These are phyloP conservation scores for Penaeus japonicus DNA, from an alignment of 1,140 invertebrate species.

Conservation along the genomic window DNA sequence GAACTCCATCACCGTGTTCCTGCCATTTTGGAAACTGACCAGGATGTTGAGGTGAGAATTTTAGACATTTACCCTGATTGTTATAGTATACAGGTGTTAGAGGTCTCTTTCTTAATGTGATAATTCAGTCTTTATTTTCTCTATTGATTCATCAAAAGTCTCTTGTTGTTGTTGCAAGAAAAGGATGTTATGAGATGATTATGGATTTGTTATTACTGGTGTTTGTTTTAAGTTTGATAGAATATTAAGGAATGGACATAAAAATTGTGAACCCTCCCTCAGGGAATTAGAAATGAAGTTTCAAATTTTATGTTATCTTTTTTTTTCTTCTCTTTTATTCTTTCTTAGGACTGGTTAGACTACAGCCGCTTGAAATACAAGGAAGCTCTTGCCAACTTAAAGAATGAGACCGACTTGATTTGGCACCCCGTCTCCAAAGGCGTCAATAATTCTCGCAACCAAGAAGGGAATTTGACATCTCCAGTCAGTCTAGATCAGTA, in stretches of 20 bases:
- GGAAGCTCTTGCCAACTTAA: constrained; percentile 69
- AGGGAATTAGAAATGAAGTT: neutral
- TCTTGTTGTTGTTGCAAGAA: too few species aligned
- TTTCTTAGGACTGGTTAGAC: constrained; percentile 72
- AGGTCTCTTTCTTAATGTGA: neutral
- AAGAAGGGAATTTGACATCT: constrained; percentile 74
- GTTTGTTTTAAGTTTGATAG: too few species aligned
- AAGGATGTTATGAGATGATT: too few species aligned
- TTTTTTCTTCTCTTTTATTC: neutral
- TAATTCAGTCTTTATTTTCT: too few species aligned
- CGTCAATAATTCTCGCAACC: constrained; percentile 79
- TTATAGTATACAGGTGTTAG: neutral
- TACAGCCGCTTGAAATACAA: constrained; percentile 68
- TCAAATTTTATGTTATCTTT: neutral
- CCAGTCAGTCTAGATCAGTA: constrained; percentile 64
- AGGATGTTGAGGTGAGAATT: constrained; percentile 73
- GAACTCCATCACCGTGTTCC: constrained; percentile 85
- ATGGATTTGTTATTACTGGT: too few species aligned
- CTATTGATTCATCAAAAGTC: too few species aligned
- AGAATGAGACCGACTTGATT: constrained; percentile 66
- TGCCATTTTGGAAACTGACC: constrained; percentile 74
- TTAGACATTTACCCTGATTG: neutral
- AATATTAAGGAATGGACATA: too few species aligned
- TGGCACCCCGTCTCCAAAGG: constrained; percentile 76
- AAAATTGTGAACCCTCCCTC: too few species aligned